Evolutionary conservation across 2,113 vertebrate species (phyloP), one percentile per base, ranked within the genome.

Genomic region (Parotia lawesii): DNA sequence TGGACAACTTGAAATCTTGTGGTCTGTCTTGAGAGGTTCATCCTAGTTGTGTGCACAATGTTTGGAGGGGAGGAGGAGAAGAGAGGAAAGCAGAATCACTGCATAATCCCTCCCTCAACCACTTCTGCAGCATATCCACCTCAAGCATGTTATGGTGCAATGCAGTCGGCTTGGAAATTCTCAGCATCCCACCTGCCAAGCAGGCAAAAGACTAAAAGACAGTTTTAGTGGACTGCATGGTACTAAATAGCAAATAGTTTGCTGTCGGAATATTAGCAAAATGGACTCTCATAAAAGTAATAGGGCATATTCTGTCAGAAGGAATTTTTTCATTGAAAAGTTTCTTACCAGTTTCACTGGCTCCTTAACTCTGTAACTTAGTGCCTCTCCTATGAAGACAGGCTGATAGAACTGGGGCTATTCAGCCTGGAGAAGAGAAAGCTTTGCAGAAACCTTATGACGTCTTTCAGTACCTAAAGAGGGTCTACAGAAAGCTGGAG

Each of bases 71-170:
- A 50, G 31, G 13, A 57, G 38, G 18, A 38, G 35, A 73, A 19
- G 10, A 24, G 25, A 62, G 27, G 5, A 35, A 21, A 61, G 28
- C 14, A 29, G 18, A 33, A 37, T 42, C 16, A 44, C 15, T 62
- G 18, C 12, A 31, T 38, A 44, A 53, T 44, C 12, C 22, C 22
- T 50, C 27, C 48, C 28, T 62, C 37, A 14, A 57, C 10, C 10
- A 33, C 14, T 44, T 61, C 48, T 48, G 9, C 48, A 13, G 15
- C 33, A 31, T 28, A 28, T 13, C 12, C 12, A 31, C 15, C 15
- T 66, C 24, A 15, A 33, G 25, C 10, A 7, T 33, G 6, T 50
- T 48, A 58, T 2, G 1, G 9, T 23, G 6, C 0, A 0, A 44
- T 22, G 9, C 10, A 66, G 16, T 38, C 24, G 53, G 21, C 19